phyloP scores from a whole-genome alignment of 2,113 vertebrate genomes.

The Prionailurus bengalensis region DNA sequence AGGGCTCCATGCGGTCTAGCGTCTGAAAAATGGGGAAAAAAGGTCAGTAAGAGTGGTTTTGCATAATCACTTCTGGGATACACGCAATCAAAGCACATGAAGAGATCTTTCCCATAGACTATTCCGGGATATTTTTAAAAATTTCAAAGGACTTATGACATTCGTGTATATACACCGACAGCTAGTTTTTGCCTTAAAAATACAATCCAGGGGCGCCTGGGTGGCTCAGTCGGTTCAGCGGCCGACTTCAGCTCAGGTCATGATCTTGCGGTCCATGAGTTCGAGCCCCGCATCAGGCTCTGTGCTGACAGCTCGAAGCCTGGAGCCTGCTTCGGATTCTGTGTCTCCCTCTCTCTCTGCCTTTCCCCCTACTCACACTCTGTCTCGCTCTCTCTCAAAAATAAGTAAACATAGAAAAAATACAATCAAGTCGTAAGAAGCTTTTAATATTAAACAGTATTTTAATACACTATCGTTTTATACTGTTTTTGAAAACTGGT shows the following conservation, averaged over 20 bases:
- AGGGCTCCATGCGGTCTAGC: slow-evolving; percentile 87
- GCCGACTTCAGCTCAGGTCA: no score
- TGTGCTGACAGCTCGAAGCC: no score
- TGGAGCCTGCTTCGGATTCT: no score
- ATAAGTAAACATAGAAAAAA: no score
- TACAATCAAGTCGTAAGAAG: not conserved
- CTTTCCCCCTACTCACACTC: no score
- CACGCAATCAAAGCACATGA: slow-evolving; percentile 5
- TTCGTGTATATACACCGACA: not conserved
- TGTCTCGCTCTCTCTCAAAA: no score
- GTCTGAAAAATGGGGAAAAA: slow-evolving; percentile 83
- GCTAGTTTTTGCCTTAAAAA: slow-evolving; percentile 45
- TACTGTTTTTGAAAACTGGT: slow-evolving; percentile 35
- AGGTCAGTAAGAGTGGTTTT: not conserved
- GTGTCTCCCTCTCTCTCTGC: no score
- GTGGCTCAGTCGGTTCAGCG: no score
- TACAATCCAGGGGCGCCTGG: not conserved
- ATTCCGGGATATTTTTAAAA: not conserved
- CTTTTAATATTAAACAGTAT: slow-evolving; percentile 49
- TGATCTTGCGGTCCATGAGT: no score
- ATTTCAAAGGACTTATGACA: slow-evolving; percentile 43
- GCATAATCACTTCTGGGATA: slow-evolving; percentile 33
- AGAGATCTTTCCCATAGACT: slow-evolving; percentile 2
- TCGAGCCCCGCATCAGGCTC: no score
- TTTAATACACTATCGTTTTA: slow-evolving; percentile 35